Percentiles rank a stretch among this genome's conserved stretches.
Conservation (phyloP, 2,113 vertebrate genomes). For the Leucoraja erinaceus region DNA sequence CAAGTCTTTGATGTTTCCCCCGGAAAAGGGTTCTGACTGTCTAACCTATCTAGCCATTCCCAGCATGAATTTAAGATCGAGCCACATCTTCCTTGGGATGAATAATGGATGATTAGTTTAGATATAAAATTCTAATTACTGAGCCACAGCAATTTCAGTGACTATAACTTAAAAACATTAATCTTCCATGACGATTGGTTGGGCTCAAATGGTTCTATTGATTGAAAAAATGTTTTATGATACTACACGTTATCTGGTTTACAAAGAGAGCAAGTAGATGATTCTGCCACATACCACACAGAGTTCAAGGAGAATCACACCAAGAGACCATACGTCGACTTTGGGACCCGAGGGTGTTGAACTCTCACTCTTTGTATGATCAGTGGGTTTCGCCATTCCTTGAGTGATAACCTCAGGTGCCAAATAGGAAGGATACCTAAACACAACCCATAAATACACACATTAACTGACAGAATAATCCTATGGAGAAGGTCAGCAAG, state of each 20-base stretch:
- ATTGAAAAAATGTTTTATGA: background rate
- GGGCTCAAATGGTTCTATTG: background rate
- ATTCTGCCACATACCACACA: slow-evolving; percentile 70
- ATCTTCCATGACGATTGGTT: background rate
- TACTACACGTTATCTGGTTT: background rate
- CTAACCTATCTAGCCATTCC: no score
- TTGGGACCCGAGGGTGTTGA: slow-evolving; percentile 82
- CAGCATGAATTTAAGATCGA: no score
- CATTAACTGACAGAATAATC: background rate
- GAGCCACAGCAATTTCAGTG: no score
- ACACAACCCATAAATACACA: slow-evolving; percentile 41
- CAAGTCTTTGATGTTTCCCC: no score
- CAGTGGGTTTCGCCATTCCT: slow-evolving; percentile 69
- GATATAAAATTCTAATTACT: background rate
- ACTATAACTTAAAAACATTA: background rate
- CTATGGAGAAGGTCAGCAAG: background rate
- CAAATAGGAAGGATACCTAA: slow-evolving; percentile 88
- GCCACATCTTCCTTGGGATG: background rate
- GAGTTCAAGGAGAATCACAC: slow-evolving; percentile 87
- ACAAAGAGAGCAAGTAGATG: background rate
- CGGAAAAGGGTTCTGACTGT: no score
- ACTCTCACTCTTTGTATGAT: slow-evolving; percentile 65
- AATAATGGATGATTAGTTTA: background rate
- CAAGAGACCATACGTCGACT: slow-evolving; percentile 90
- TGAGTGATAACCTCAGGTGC: slow-evolving; percentile 93